Evolutionary conservation across 1,140 invertebrate species (phyloP), one percentile per base, ranked within the genome.

Genomic region (Cotesia glomerata): DNA sequence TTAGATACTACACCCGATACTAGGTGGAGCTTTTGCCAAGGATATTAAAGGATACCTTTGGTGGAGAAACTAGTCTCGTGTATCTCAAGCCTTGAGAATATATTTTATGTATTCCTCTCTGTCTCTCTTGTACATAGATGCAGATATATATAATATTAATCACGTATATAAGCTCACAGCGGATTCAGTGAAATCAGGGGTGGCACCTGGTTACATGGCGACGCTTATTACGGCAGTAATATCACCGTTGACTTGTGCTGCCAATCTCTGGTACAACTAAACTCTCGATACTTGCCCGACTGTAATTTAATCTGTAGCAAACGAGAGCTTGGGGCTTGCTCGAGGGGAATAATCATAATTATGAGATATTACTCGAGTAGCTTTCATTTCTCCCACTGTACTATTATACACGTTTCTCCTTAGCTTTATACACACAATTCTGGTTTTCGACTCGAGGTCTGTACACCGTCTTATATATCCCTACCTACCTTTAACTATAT

Each of bases 301-400:
- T 71, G 18, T 71, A 71, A 71, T 71, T 71, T 63, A 64, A 71
- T 71, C 62, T 56, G 59, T 7, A 58, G 16, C 5, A n/a, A 71
- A 52, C 62, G 51, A 64, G 32, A 71, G 52, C 32, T 36, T 18
- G 39, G 52, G 49, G 32, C 7, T 8, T 7, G 26, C 16, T 45
- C 45, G 13, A 65, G 69, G 26, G 52, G 49, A 64, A 71, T 64
- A 71, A 71, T 71, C 62, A 71, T 71, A 71, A 71, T 71, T 58
- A 71, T 14, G 14, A 49, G 69, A 71, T 64, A 34, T 63, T 71
- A 71, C 54, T 54, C 45, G 69, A 59, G 67, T 45, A 13, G 52
- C 9, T 52, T 52, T 18, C 54, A 68, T 68, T 52, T 56, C 65
- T 11, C 26, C 26, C 26, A 26, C 26, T 26, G 26, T 26, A 26